A percentile compares a stretch with the other conserved stretches of the same genome.
These are phyloP conservation scores for Colostygia pectinataria DNA, from an alignment of 2,888 invertebrate species.

Conservation along the genomic window DNA sequence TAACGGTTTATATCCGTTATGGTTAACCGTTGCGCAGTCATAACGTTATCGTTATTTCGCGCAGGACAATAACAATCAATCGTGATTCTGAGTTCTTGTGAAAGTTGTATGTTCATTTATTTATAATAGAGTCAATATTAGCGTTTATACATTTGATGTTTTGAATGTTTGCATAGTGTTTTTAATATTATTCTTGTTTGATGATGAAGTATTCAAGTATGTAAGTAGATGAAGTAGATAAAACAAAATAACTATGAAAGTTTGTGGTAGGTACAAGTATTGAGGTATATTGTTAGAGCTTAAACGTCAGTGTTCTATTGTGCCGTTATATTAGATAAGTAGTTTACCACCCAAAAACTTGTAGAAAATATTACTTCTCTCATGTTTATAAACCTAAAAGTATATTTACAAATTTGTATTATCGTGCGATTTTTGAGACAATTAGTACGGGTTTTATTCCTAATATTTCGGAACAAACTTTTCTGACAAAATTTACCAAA, in stretches of 20 bases:
- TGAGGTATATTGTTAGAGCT: constrained; percentile 45
- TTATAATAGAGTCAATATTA: constrained; percentile 7
- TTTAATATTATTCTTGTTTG: constrained; percentile 3
- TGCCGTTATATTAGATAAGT: constrained; percentile 51
- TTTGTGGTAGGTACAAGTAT: constrained; percentile 21
- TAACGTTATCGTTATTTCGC: constrained; percentile 52
- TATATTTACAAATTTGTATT: constrained; percentile 32
- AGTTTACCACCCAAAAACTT: constrained; percentile 22
- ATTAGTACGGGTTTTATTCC: neutral
- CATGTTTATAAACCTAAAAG: too few species aligned
- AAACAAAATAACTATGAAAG: neutral
- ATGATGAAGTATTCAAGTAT: neutral
- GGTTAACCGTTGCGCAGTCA: constrained; percentile 51
- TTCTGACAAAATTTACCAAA: constrained; percentile 5
- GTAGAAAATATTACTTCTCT: constrained; percentile 33
- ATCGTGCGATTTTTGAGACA: constrained; percentile 18
- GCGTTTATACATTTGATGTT: constrained; percentile 9
- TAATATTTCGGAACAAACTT: neutral
- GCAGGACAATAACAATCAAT: constrained; percentile 39
- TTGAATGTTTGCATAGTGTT: constrained; percentile 6
- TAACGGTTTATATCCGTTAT: constrained; percentile 33
- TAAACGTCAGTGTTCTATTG: constrained; percentile 62
- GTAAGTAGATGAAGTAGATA: constrained; percentile 4
- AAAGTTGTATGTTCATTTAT: constrained; percentile 21
- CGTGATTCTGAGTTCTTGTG: constrained; percentile 35